Percentiles rank a stretch among this genome's conserved stretches.
Evolutionary conservation across 2,797 vertebrate genomes (phyloP).

Genomic region (Antrozous pallidus): DNA sequence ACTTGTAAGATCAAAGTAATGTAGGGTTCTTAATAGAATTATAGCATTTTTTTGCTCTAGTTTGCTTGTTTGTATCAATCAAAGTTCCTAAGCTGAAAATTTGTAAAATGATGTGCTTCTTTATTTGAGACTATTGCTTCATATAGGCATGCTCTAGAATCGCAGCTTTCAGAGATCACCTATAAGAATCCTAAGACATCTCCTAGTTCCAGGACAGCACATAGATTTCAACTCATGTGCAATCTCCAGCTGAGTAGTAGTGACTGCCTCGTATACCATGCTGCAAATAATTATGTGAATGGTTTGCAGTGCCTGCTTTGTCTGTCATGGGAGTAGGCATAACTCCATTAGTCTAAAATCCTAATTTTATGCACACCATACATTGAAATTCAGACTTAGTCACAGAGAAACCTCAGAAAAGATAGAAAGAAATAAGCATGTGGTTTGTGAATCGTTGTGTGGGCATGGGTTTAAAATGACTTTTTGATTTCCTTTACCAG

Average conservation of each 20-base stretch:
- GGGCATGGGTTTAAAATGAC: conserved; percentile 2
- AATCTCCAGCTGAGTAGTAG: not conserved
- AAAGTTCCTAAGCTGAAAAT: not conserved
- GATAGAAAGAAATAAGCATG: not conserved
- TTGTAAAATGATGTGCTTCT: not conserved
- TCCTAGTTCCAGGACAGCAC: not conserved
- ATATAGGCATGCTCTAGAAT: not conserved
- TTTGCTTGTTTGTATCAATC: not conserved
- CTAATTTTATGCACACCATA: conserved; percentile 16
- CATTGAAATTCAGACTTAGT: conserved; percentile 56
- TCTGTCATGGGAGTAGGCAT: not conserved
- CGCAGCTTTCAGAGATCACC: not conserved
- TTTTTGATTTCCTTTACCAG: conserved; percentile 45
- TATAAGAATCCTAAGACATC: not conserved
- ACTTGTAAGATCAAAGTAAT: not conserved
- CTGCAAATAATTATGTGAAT: not conserved
- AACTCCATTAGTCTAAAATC: not conserved
- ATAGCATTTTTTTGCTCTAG: not conserved
- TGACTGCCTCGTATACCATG: not conserved
- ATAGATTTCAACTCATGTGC: not conserved
- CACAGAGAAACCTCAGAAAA: conserved; percentile 33
- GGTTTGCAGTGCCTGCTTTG: conserved; percentile 6
- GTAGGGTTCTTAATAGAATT: not conserved
- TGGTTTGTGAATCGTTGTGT: conserved; percentile 16
- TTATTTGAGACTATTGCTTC: not conserved